Evolutionary conservation across 2,888 invertebrate genomes (phyloP).

Genomic region (Euplexia lucipara): DNA sequence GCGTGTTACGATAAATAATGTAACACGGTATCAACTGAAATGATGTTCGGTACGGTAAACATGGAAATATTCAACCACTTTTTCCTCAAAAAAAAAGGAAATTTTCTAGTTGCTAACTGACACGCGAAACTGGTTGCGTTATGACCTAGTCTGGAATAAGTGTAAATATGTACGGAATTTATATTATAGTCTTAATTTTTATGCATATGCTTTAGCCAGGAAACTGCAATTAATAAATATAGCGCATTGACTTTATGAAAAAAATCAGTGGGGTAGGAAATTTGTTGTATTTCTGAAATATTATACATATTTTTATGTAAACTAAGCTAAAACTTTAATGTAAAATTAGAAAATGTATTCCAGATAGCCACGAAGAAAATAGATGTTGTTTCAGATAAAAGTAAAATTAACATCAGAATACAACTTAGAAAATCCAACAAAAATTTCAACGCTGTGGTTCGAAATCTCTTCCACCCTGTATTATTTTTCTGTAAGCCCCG

Average conservation of each 20-base stretch:
- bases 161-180: constrained; percentile 19
- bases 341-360: background rate
- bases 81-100: background rate
- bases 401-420: too few relatives aligned
- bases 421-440: too few relatives aligned
- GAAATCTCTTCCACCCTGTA: too few relatives aligned
- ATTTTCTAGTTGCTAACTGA: background rate
- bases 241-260: constrained; percentile 12
- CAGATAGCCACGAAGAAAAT: background rate
- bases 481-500: too few relatives aligned
- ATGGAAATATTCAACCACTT: background rate
- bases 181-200: background rate
- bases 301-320: constrained; percentile 1
- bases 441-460: too few relatives aligned
- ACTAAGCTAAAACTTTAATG: too few relatives aligned
- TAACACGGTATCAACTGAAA: background rate
- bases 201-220: constrained; percentile 2
- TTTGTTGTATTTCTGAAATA: background rate
- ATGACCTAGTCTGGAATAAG: background rate
- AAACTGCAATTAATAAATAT: constrained; percentile 20
- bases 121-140: constrained; percentile 2
- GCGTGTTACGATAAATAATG: constrained; percentile 3
- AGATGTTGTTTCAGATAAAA: too few relatives aligned
- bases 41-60: background rate
- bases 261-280: background rate